Evolutionary conservation across 2,797 vertebrate species (phyloP), one percentile per base, ranked within the genome.

Genomic region (Numenius phaeopus): DNA sequence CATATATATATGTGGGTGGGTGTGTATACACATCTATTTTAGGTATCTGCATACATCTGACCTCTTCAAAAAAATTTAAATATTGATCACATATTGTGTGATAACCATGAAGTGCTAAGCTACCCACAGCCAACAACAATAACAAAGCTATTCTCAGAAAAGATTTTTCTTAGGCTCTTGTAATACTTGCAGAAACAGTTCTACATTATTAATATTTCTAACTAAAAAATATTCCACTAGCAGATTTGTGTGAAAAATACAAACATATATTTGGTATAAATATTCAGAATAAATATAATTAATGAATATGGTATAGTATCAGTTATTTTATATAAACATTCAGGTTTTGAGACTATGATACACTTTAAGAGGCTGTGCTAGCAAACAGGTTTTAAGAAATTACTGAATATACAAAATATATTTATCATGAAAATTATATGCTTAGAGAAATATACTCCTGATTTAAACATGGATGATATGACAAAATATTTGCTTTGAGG

Each of bases 131-230:
- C 65, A 94, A 77, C 12, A 65, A 75, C 20, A 91, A 76, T 27
- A 91, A 82, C 22, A 87, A 72, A 91, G 80, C 12, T 93, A 62
- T 84, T 92, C 22, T 88, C 76, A 93, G 42, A 84, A 87, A 83
- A 61, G 8, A 87, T 89, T 95, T 96, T 90, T 83, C 65, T 81
- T 78, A 67, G 30, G 12, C 21, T 42, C 32, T 46, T 42, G 15
- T 69, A 87, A 58, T 84, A 81, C 62, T 75, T 92, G 64, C 70
- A 94, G 85, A 87, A 97, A 90, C 16, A 70, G 88, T 71, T 77
- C 23, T 9, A 3, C 67, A 92, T 77, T 91, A 80, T 73, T 94
- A 94, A 54, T 87, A 82, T 87, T 90, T 89, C 80, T 47, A 86
- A 55, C 61, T 71, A 49, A 78, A 95, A 91, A 72, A 55, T n/a